Base-by-base conservation (phyloP, 2,888 invertebrate species). In the Platycnemis pennipes region DNA sequence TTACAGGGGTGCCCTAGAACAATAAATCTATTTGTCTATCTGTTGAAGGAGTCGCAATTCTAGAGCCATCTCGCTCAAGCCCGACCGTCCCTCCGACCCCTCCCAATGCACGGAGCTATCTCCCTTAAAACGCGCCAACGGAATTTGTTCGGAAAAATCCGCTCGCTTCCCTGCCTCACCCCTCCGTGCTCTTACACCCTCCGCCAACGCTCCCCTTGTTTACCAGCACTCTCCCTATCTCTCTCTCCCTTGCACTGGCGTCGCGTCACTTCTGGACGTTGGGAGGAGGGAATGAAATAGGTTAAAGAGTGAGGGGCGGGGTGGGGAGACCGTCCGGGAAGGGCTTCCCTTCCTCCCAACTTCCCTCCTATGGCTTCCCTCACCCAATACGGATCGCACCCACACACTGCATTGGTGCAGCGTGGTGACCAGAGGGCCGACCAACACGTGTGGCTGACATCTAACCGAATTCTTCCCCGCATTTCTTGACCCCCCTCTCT, bases 291-390 rank as follows among this genome's bases (percentile, higher is more conserved):
- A n/a, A 42, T 45, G 87, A 46, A 87, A 87, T 37, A 42, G 26
- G 56, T 22, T 53, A 31, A 37, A 22, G 56, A 56, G 26, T 26
- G 49, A 19, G 31, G 37, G 37, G 19, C 1, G 37, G 31, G 11
- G 56, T 16, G 37, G 42, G 44, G 26, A 44, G 31, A n/a, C n/a
- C 42, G 91, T 69, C 91, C 69, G 44, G 44, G 42, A n/a, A 91
- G 37, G 91, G 91, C 91, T 91, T 91, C 91, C 16, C 37, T 37
- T 26, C 77, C 37, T 8, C 63, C 91, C 91, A 49, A 44, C 63
- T 3, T 63, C 56, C 91, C 69, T 44, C 44, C 31, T 44, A 91
- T 22, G 91, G 91, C 44, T 91, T 91, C 44, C 42, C 91, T 91
- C 91, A 37, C n/a, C 63, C 37, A 13, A 77, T 63, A n/a, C 77